Base-by-base conservation (phyloP, 2,888 invertebrate genomes). In the Dolichopus griseipennis region DNA sequence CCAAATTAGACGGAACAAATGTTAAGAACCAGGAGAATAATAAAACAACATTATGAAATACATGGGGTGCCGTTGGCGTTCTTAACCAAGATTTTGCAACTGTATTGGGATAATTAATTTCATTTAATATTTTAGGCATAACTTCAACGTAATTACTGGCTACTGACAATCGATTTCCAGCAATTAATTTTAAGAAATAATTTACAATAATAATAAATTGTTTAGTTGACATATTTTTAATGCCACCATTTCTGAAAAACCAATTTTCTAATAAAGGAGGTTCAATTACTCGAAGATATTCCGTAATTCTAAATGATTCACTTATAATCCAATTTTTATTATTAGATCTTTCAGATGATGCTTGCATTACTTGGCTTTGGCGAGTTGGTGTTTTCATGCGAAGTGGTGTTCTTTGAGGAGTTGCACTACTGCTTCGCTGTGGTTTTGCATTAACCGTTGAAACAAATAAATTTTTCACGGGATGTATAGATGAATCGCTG, bases 71-170 rank as follows among this genome's bases (percentile, higher is more conserved):
- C 64, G 76, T 79, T 0, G 81, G 81, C 6, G 81, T 80, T 72
- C 79, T 78, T 9, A 81, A 69, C 76, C 79, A 80, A 0, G 81
- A 81, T 68, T 81, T 81, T 65, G 76, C 79, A 22, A 81, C 71
- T 6, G 75, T 75, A 70, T 77, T 74, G 0, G 81, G 81, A 73
- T 80, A 81, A 3, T 77, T 75, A 2, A 81, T 72, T 69, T 78
- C 76, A 18, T 75, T 74, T 33, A 81, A 70, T 8, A 78, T 75
- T 43, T 74, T 77, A 0, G 73, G 73, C 2, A 81, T 78, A 52
- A 78, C 77, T 21, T 81, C 80, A 0, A 80, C 76, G 69, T 80
- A 75, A 67, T 79, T 80, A 3, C 64, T 70, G 21, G 75, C 75
- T 8, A 79, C 76, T 18, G 72, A 72, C n/a, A 75, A 73, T 8